phyloP scores from a whole-genome alignment of 2,888 invertebrate genomes.

The Orchestes rusci region DNA sequence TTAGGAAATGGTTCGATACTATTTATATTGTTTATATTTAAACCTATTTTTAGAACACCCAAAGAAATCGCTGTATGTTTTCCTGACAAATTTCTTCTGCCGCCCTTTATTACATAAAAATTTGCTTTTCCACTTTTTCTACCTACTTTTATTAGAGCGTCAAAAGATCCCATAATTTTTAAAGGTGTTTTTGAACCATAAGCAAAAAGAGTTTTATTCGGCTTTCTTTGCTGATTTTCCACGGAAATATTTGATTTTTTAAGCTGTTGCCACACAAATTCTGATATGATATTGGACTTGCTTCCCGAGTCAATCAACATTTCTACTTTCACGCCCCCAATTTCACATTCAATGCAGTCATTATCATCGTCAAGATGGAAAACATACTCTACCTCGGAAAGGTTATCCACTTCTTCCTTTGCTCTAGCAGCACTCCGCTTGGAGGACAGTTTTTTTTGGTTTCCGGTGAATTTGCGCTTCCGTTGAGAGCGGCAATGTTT shows the following conservation, averaged over 20 bases:
- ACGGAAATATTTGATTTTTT: slow-evolving; percentile 1
- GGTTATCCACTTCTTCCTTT: too few species aligned
- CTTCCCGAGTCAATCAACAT: slow-evolving; percentile 11
- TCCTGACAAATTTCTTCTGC: slow-evolving; percentile 20
- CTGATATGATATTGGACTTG: slow-evolving; percentile 7
- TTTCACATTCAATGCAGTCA: slow-evolving; percentile 4
- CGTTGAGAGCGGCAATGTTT: slow-evolving; percentile 2
- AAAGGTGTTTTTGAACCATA: slow-evolving; percentile 14
- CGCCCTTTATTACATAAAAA: slow-evolving; percentile 24
- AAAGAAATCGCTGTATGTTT: slow-evolving; percentile 20
- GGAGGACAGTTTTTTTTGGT: too few species aligned
- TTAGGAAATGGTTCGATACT: slow-evolving; percentile 16
- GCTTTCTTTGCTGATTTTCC: slow-evolving; percentile 2
- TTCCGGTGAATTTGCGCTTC: not conserved
- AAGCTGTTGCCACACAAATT: not conserved
- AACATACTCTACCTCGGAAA: not conserved
- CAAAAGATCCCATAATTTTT: slow-evolving; percentile 25
- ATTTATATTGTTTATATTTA: slow-evolving; percentile 2
- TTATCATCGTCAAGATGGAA: slow-evolving; percentile 2
- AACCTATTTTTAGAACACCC: slow-evolving; percentile 12
- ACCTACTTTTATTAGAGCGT: slow-evolving; percentile 15
- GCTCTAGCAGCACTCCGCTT: not conserved
- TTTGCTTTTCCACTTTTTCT: slow-evolving; percentile 13
- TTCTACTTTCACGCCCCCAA: slow-evolving; percentile 2
- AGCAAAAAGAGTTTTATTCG: slow-evolving; percentile 3